Conservation (phyloP, 2,888 invertebrate species). For the Sarcophaga carnaria region DNA sequence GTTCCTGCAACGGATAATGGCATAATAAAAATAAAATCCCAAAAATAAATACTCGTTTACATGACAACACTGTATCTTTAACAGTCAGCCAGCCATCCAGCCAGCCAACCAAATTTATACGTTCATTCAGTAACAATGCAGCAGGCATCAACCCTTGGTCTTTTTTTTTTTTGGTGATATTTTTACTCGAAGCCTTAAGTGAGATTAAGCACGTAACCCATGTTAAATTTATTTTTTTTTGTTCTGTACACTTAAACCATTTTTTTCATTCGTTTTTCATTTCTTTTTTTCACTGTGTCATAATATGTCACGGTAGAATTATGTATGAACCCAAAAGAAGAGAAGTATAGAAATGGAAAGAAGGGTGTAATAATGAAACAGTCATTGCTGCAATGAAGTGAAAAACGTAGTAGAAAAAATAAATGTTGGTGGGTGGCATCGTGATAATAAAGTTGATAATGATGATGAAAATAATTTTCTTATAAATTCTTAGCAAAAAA, state of each 20-base stretch:
- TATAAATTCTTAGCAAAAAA: neutral
- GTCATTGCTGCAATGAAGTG: neutral
- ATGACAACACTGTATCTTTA: neutral
- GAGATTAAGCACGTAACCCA: slow-evolving; percentile 60
- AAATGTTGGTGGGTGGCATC: neutral
- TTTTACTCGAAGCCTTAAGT: slow-evolving; percentile 36
- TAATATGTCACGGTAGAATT: slow-evolving; percentile 25
- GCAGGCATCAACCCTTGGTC: slow-evolving; percentile 6
- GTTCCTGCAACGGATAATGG: neutral
- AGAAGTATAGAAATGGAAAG: neutral
- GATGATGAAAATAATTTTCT: slow-evolving; percentile 1
- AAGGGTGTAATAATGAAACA: neutral
- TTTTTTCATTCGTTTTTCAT: neutral
- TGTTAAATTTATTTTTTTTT: slow-evolving; percentile 15
- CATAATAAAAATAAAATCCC: neutral
- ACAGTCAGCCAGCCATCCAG: neutral
- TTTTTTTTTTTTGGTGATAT: neutral
- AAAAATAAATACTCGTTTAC: neutral
- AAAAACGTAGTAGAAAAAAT: neutral
- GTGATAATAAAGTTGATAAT: neutral
- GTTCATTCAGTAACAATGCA: neutral
- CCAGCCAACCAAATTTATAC: neutral
- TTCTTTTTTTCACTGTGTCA: slow-evolving; percentile 5
- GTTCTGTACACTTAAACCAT: neutral
- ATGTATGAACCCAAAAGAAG: neutral